Percentiles rank a stretch among this genome's conserved stretches.
Evolutionary conservation across 2,113 vertebrate species (phyloP).

Genomic region (Redunca redunca): DNA sequence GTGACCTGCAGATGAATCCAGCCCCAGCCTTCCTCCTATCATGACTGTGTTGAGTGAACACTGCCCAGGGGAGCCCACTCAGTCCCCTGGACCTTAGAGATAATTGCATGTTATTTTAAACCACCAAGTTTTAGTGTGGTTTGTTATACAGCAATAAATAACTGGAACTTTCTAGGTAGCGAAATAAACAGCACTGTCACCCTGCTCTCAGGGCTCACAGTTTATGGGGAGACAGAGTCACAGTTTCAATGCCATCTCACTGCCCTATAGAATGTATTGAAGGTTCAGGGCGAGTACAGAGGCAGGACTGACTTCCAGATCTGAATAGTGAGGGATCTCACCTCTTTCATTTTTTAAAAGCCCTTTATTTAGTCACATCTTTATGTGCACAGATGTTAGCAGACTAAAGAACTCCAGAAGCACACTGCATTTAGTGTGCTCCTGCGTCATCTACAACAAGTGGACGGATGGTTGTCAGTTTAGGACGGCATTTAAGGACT

Average conservation of each 20-base stretch:
- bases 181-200: neutral
- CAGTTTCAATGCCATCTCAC: neutral
- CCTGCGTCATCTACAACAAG: accelerated
- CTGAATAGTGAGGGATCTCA: neutral
- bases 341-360: neutral
- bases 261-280: accelerated
- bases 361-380: neutral
- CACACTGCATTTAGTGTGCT: accelerated
- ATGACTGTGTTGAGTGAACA: neutral
- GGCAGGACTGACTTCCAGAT: neutral
- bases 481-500: accelerated
- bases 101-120: neutral
- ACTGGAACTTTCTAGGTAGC: neutral
- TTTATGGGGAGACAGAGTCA: neutral
- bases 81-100: neutral
- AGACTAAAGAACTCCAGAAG: neutral
- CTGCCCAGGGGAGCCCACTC: neutral
- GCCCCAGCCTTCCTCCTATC: neutral
- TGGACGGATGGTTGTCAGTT: accelerated
- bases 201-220: neutral
- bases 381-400: neutral
- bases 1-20: neutral
- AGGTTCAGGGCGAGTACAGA: neutral
- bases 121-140: neutral
- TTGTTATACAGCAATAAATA: neutral